Percentiles rank a stretch among this genome's conserved stretches.
Evolutionary conservation across 2,797 vertebrate genomes (phyloP).

Genomic region (Potorous gilbertii): DNA sequence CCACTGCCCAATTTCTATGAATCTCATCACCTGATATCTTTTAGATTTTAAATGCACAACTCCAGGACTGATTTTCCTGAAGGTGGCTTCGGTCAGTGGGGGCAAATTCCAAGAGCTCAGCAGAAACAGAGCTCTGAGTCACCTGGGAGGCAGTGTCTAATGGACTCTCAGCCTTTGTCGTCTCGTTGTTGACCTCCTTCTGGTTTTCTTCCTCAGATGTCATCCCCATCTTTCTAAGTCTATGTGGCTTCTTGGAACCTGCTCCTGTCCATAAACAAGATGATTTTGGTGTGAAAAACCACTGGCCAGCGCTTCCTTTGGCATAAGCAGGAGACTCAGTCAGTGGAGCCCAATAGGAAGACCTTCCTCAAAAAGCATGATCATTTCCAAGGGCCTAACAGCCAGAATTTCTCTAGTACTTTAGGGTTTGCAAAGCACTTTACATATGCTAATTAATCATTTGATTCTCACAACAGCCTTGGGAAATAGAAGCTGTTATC

Average conservation of each 20-base stretch:
- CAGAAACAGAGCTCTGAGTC: not conserved
- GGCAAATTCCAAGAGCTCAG: not conserved
- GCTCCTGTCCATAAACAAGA: constrained; percentile 47
- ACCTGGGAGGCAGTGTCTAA: not conserved
- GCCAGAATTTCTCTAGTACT: not conserved
- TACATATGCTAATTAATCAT: too few relatives aligned
- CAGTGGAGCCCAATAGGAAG: not conserved
- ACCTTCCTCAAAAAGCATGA: not conserved
- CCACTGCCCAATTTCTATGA: not conserved
- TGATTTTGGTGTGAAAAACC: not conserved
- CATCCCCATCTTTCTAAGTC: not conserved
- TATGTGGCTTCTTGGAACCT: not conserved
- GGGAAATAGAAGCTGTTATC: too few relatives aligned
- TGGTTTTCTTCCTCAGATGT: constrained; percentile 10
- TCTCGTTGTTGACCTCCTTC: constrained; percentile 34
- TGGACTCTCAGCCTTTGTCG: not conserved
- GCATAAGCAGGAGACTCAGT: not conserved
- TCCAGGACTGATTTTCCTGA: not conserved
- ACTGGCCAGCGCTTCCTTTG: not conserved
- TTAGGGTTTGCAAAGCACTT: not conserved
- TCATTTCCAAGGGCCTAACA: not conserved
- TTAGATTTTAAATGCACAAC: not conserved
- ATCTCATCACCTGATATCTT: not conserved
- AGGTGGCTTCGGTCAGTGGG: not conserved
- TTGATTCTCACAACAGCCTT: too few relatives aligned